Evolutionary conservation across 2,113 vertebrate species (phyloP).

Genomic region (Laticauda laticaudata): DNA sequence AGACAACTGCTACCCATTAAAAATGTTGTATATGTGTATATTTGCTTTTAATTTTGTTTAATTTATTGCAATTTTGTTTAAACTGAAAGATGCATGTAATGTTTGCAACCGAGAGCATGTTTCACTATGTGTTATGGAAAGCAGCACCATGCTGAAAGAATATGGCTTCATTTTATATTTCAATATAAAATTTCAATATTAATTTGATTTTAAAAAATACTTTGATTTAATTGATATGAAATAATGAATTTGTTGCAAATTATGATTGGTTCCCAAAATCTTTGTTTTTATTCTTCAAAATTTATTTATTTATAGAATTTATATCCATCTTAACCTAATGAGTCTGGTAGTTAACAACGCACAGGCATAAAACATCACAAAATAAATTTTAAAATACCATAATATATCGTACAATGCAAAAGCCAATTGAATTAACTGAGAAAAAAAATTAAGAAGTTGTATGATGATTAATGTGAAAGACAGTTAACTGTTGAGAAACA

Average conservation of each 20-base stretch:
- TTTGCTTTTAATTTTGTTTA: background rate
- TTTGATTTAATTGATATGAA: background rate
- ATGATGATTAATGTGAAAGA: background rate
- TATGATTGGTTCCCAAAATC: background rate
- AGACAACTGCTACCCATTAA: conserved; percentile 66
- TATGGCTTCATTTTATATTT: conserved; percentile 51
- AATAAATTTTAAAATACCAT: background rate
- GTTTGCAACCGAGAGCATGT: conserved; percentile 62
- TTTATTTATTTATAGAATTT: background rate
- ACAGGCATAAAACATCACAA: background rate
- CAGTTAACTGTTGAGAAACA: background rate
- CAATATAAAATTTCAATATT: conserved; percentile 36
- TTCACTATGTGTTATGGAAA: conserved; percentile 58
- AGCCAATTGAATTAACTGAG: background rate
- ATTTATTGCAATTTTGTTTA: conserved; percentile 53
- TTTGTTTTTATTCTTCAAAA: background rate
- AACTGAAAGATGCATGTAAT: conserved; percentile 47
- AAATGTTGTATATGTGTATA: conserved; percentile 43
- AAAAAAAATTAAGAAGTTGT: background rate
- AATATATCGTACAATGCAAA: background rate
- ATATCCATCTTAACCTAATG: background rate
- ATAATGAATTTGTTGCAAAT: background rate
- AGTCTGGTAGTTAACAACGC: background rate
- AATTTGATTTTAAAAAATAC: conserved; percentile 49
- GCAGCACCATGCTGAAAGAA: conserved; percentile 42